Evolutionary conservation across 2,113 vertebrate species (phyloP), one percentile per base, ranked within the genome.

Genomic region (Aegithalos caudatus): DNA sequence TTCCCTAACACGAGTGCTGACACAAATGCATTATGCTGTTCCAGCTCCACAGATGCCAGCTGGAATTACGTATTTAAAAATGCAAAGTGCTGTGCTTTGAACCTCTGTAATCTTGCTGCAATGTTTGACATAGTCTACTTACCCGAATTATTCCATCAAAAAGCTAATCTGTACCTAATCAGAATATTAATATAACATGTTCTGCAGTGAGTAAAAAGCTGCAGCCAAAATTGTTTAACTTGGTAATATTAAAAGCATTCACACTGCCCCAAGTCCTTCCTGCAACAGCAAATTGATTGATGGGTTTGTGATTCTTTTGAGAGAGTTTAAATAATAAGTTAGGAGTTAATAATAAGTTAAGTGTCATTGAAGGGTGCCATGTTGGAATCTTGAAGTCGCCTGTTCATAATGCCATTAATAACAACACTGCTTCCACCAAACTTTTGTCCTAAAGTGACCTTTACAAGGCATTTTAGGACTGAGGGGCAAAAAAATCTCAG

Each of bases 31-130:
- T 60, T 78, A 50, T 0, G 4, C 45, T 87, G 47, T 76, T 97
- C 96, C 95, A 96, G 82, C 47, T 82, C 69, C 78, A 94, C 28
- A 81, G 33, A 89, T 62, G 90, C 73, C 78, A 96, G 38, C 76
- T 90, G 79, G 88, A 96, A 95, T 95, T 88, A 94, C 10, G 71
- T 61, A 96, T 42, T 80, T 92, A 89, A 90, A 95, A 94, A 92
- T 69, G 83, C 66, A 80, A 98, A 97, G 85, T 65, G 84, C 44
- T n/a, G 23, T 62, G 53, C 89, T 97, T 94, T 96, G 92, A 97
- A 92, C 87, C 31, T 86, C 80, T 73, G 47, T 92, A 89, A 96
- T 95, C 88, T 85, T 91, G 72, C 76, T 81, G 50, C 84, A 82
- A 62, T 62, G 45, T 57, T 78, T 77, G 50, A 90, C 64, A 87